A percentile compares a stretch with the other conserved stretches of the same genome.
Conservation (phyloP, 2,888 invertebrate species). For the Drepanosiphum platanoidis region DNA sequence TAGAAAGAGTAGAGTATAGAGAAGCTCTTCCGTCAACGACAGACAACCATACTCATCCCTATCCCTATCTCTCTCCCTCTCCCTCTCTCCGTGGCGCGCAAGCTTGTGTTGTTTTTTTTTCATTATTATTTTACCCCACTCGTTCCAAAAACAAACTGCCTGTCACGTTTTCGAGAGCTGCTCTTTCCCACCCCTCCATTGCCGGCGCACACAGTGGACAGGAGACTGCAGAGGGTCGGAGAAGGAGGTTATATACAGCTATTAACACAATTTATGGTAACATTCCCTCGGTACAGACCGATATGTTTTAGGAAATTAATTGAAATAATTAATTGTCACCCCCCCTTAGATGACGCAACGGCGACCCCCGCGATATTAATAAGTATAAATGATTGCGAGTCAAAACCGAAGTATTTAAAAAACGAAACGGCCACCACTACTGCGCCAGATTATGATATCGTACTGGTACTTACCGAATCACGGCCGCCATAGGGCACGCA, state of each 20-base stretch:
- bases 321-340: constrained; percentile 48
- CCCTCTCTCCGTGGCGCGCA: not conserved
- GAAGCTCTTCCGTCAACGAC: constrained; percentile 53
- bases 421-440: not conserved
- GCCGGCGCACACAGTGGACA: not conserved
- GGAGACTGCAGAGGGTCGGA: not conserved
- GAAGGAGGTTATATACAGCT: not conserved
- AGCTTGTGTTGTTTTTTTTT: constrained; percentile 32
- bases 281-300: not conserved
- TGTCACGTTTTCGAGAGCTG: constrained; percentile 50
- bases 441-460: no score
- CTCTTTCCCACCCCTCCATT: not conserved
- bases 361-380: not conserved
- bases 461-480: no score
- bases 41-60: constrained; percentile 1
- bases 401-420: not conserved
- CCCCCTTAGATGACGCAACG: constrained; percentile 4
- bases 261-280: constrained; percentile 54
- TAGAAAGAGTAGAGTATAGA: constrained; percentile 9
- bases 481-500: not conserved
- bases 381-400: constrained; percentile 7
- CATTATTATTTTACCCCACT: constrained; percentile 56
- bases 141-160: constrained; percentile 53
- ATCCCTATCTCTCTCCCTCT: not conserved
- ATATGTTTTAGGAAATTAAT: constrained; percentile 50